A percentile compares a stretch with the other conserved stretches of the same genome.
Evolutionary conservation across 2,888 invertebrate genomes (phyloP).

Genomic region (Tetragonula carbonaria): DNA sequence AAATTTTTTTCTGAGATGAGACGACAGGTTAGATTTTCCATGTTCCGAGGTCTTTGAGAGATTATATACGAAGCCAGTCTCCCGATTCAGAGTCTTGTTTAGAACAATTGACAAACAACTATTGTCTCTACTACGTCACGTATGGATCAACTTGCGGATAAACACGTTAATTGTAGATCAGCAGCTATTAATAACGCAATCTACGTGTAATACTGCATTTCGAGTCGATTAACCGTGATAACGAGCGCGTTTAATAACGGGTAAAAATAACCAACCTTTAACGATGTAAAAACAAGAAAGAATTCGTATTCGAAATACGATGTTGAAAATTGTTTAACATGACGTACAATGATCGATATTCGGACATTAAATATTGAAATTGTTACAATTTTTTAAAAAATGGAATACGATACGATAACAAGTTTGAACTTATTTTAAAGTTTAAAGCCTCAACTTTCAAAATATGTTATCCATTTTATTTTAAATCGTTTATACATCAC

Average conservation of each 20-base stretch:
- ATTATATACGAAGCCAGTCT: background rate
- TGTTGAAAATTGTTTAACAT: no score
- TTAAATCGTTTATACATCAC: no score
- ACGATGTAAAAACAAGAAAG: background rate
- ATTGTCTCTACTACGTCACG: background rate
- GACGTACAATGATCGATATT: no score
- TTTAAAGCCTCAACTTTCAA: no score
- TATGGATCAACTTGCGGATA: background rate
- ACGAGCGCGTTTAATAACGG: background rate
- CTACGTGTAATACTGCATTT: background rate
- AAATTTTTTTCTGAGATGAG: background rate
- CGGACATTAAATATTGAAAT: no score
- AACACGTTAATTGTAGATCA: background rate
- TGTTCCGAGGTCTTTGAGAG: background rate
- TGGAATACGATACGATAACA: no score
- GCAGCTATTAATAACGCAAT: constrained; percentile 1
- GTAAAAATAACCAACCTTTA: background rate
- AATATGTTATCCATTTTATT: no score
- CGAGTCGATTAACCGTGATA: background rate
- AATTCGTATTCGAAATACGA: no score
- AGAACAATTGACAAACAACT: background rate
- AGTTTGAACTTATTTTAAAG: no score
- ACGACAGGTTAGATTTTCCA: background rate
- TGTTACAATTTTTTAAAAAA: no score
- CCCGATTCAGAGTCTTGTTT: background rate